Evolutionary conservation across 2,797 vertebrate species (phyloP).

Genomic region (Lemur catta): DNA sequence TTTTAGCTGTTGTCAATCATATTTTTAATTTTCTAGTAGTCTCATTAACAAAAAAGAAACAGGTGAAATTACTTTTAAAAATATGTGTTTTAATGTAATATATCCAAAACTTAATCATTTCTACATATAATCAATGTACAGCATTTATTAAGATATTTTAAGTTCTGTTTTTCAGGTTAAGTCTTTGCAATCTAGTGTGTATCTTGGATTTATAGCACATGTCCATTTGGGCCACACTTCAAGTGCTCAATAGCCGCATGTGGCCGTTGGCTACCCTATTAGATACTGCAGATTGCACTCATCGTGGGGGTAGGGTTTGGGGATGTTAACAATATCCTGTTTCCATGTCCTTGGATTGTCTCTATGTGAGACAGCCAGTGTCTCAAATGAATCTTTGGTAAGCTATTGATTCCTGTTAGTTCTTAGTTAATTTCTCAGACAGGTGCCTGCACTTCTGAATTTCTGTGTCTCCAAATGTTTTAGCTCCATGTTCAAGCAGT

Average conservation of each 20-base stretch:
- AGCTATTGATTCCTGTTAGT: neutral
- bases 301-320: neutral
- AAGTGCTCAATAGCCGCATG: neutral
- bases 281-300: neutral
- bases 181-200: neutral
- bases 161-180: neutral
- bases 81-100: neutral
- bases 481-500: neutral
- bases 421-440: neutral
- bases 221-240: neutral
- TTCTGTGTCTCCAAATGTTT: neutral
- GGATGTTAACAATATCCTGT: neutral
- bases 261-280: neutral
- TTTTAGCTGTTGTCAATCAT: neutral
- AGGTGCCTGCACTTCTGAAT: neutral
- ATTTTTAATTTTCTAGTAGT: neutral
- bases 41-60: neutral
- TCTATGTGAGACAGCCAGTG: neutral
- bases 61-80: neutral
- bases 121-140: neutral
- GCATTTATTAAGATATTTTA: slow-evolving; percentile 12
- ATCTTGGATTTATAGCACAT: neutral
- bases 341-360: neutral
- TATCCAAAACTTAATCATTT: neutral
- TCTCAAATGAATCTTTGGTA: neutral